These are phyloP conservation scores for Sinohyriopsis cumingii DNA, from an alignment of 2,888 invertebrate genomes.

Conservation along the genomic window DNA sequence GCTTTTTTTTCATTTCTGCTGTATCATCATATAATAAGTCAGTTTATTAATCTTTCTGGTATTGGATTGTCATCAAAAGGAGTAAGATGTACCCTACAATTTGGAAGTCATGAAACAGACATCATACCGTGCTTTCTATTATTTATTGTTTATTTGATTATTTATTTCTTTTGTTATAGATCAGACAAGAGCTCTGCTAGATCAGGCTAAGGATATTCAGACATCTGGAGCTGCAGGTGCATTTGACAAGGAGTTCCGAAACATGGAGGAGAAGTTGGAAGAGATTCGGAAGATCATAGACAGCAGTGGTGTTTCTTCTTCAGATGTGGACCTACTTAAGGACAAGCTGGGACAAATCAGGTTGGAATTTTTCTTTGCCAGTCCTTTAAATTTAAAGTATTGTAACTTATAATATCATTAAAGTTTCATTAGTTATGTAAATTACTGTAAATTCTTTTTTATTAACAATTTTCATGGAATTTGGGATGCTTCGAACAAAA, in stretches of 20 bases:
- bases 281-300: slow-evolving; percentile 86
- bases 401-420: no score
- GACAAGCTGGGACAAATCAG: slow-evolving; percentile 73
- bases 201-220: slow-evolving; percentile 92
- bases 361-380: slow-evolving; percentile 54
- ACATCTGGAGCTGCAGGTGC: slow-evolving; percentile 96
- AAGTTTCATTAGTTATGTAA: no score
- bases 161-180: slow-evolving; percentile 59
- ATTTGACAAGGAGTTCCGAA: slow-evolving; percentile 94
- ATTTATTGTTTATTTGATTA: neutral
- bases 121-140: neutral
- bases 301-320: slow-evolving; percentile 81
- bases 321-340: slow-evolving; percentile 74
- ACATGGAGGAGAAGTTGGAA: slow-evolving; percentile 88
- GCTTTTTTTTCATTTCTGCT: no score
- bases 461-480: no score
- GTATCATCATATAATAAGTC: no score
- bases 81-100: no score
- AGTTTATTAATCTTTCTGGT: no score
- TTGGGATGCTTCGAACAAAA: no score
- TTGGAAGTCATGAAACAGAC: no score
- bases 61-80: no score
- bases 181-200: slow-evolving; percentile 86
- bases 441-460: no score
- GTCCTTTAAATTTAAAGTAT: neutral